phyloP scores from a whole-genome alignment of 2,113 vertebrate genomes.

The Ceyx melanurus region DNA sequence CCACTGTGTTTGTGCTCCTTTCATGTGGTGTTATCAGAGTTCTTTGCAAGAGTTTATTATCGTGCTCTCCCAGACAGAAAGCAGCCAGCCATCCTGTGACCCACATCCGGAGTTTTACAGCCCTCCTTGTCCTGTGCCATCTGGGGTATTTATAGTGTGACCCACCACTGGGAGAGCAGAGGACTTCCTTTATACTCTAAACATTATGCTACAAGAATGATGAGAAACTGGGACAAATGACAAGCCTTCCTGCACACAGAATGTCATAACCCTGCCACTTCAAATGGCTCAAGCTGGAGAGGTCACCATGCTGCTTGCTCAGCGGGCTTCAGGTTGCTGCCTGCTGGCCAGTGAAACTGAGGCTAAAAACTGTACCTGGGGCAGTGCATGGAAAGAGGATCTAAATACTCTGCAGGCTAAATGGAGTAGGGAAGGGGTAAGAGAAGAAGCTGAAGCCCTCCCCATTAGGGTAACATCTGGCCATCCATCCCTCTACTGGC shows the following conservation, averaged over 20 bases:
- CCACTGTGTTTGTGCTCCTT: conserved; percentile 36
- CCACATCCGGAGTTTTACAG: conserved; percentile 64
- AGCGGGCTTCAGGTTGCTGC: background rate
- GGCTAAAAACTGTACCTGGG: background rate
- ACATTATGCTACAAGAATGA: background rate
- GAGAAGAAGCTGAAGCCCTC: background rate
- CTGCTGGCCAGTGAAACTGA: background rate
- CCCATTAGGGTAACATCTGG: background rate
- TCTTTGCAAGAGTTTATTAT: conserved; percentile 39
- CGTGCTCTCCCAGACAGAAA: conserved; percentile 34
- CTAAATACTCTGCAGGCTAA: background rate
- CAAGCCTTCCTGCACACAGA: conserved; percentile 28
- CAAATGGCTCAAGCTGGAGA: background rate
- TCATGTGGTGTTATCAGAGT: conserved; percentile 58
- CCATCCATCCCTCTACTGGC: background rate
- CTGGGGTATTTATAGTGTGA: conserved; percentile 58
- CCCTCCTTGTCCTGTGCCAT: conserved; percentile 48
- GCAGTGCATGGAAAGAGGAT: background rate
- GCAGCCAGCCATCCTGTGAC: conserved; percentile 64
- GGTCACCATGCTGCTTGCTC: background rate
- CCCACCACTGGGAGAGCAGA: conserved; percentile 38
- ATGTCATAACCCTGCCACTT: background rate
- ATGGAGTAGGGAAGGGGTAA: background rate
- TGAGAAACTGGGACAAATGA: conserved; percentile 32
- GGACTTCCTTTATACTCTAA: conserved; percentile 50